Conservation (phyloP, 2,113 vertebrate genomes). For the Tricholaema leucomelas region DNA sequence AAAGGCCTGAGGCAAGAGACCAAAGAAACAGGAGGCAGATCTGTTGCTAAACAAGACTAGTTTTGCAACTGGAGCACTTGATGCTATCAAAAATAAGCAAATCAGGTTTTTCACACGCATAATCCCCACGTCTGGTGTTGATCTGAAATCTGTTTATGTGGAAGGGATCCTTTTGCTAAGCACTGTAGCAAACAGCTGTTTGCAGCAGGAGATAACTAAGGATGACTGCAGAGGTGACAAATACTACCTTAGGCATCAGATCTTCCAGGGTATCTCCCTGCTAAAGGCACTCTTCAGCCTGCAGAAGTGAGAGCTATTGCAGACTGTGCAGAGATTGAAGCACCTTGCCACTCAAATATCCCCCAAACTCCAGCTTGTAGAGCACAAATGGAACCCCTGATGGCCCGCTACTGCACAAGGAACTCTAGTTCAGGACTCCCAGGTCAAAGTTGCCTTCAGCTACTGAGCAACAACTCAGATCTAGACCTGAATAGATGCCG, state of each 20-base stretch:
- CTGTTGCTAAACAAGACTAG: neutral
- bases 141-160: too few relatives aligned
- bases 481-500: neutral
- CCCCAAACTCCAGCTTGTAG: neutral
- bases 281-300: neutral
- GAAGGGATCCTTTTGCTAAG: neutral
- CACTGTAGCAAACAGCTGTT: neutral
- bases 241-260: too few relatives aligned
- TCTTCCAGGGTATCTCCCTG: neutral
- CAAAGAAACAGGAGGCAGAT: neutral
- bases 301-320: neutral
- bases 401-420: fast-evolving
- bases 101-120: neutral
- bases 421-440: neutral
- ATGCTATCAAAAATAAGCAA: neutral
- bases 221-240: neutral
- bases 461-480: fast-evolving
- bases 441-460: neutral
- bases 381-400: fast-evolving
- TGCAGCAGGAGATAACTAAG: neutral
- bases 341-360: fast-evolving
- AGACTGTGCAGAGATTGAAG: neutral
- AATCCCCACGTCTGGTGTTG: too few relatives aligned
- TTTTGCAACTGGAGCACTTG: too few relatives aligned
- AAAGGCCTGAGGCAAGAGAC: neutral